A percentile compares a stretch with the other conserved stretches of the same genome.
Evolutionary conservation across 2,113 vertebrate species (phyloP).

Genomic region (Pelmatolapia mariae): DNA sequence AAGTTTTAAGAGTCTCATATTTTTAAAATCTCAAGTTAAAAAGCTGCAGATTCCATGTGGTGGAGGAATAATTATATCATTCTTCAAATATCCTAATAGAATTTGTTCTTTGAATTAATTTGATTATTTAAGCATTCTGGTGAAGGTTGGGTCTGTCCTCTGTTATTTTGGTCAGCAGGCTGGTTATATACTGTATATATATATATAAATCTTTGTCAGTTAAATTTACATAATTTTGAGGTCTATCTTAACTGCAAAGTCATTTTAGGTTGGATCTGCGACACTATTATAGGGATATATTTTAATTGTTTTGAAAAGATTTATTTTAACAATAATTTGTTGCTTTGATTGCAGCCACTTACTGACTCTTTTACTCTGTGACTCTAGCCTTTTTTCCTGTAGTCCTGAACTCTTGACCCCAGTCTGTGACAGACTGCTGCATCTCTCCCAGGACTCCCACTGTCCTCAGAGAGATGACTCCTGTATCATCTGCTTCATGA

Average conservation of each 20-base stretch:
- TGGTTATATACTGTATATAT: not conserved
- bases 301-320: not conserved
- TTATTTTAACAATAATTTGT: not conserved
- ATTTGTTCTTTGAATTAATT: not conserved
- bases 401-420: conserved; percentile 23
- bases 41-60: not conserved
- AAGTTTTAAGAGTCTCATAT: not conserved
- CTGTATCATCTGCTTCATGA: conserved; percentile 20
- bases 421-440: conserved; percentile 1
- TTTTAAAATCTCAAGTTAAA: conserved; percentile 13
- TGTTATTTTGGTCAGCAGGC: conserved; percentile 87
- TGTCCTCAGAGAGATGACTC: not conserved
- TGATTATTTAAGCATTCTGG: conserved; percentile 29
- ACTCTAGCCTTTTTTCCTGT: not conserved
- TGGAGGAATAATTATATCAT: not conserved
- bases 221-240: not conserved
- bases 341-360: not conserved
- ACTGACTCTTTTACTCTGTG: not conserved
- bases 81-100: not conserved
- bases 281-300: not conserved
- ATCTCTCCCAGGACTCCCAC: conserved; percentile 10
- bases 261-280: not conserved
- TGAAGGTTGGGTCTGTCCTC: conserved; percentile 88
- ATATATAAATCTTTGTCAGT: not conserved
- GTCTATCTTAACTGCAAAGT: not conserved